phyloP scores from a whole-genome alignment of 1,140 invertebrate species.

The Drosophila persimilis region DNA sequence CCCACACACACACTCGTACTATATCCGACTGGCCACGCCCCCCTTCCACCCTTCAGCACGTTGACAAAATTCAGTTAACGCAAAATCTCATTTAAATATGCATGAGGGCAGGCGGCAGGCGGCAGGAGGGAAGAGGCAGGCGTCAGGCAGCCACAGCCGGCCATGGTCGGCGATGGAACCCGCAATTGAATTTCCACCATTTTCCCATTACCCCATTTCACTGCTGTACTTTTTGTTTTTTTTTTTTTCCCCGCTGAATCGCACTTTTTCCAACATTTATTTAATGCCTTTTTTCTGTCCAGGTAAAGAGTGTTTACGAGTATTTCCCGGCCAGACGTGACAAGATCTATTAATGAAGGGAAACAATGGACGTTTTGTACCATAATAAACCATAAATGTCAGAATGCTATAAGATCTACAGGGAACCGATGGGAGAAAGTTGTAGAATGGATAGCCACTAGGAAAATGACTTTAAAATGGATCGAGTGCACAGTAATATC shows the following conservation, averaged over 20 bases:
- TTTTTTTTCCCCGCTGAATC: constrained; percentile 5
- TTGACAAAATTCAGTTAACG: constrained; percentile 78
- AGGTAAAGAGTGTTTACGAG: constrained; percentile 10
- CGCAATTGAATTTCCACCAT: constrained; percentile 47
- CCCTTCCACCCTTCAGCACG: constrained; percentile 16
- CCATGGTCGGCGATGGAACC: background rate
- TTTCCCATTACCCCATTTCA: constrained; percentile 18
- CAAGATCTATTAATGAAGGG: too few relatives aligned
- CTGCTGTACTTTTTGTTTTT: background rate
- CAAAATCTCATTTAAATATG: constrained; percentile 80
- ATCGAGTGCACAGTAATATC: too few relatives aligned
- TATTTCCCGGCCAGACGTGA: too few relatives aligned
- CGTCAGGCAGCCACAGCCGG: constrained; percentile 7
- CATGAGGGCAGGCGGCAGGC: constrained; percentile 51
- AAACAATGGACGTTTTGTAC: background rate
- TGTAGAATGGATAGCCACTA: too few relatives aligned
- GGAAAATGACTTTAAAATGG: too few relatives aligned
- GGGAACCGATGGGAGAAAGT: too few relatives aligned
- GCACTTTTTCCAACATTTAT: constrained; percentile 14
- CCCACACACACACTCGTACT: constrained; percentile 38
- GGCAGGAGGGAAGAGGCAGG: constrained; percentile 1
- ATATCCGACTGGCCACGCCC: constrained; percentile 25
- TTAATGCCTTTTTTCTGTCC: constrained; percentile 18
- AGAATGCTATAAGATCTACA: too few relatives aligned
- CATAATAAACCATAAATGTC: background rate